Base-by-base conservation (phyloP, 2,797 vertebrate genomes). In the Rhabdophis nuchalis region DNA sequence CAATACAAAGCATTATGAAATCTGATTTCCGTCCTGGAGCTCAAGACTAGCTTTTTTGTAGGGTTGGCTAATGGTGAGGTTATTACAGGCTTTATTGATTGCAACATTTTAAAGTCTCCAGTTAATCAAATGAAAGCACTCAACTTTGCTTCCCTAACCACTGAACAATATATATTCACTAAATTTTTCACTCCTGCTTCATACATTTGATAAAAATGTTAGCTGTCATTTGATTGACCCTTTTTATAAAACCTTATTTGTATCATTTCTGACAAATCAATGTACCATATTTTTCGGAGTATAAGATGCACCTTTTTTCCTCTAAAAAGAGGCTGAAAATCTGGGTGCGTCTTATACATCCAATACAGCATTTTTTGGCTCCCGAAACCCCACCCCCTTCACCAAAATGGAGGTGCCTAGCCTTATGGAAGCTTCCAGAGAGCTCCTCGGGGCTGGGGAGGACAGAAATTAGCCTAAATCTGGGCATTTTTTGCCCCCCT, bases 201-300 rank as follows among this genome's bases (percentile, higher is more conserved):
- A 9, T 1, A 89, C 6, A 16, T 32, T 20, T 53, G 13, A 1
- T 77, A 93, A 93, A 53, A 95, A 6, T 61, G 89, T 46, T 14
- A 1, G 11, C 89, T 53, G 88, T 85, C 52, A 93, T 93, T n/a
- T 25, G 32, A 27, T 41, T 64, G 27, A 68, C 9, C 41, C 52
- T 85, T 91, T 89, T 36, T 58, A 90, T 61, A 54, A n/a, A 46
- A 9, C 1, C 46, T 60, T 89, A 32, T 91, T 86, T 2, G 9
- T 27, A 85, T 32, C 87, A 46, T 50, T 82, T 53, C 86, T 89
- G 94, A 93, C 93, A 57, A 88, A 95, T 92, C 91, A 60, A 90
- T 82, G 2, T n/a, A n/a, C n/a, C n/a, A n/a, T n/a, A n/a, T n/a
- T n/a, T n/a, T n/a, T n/a, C n/a, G n/a, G n/a, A n/a, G n/a, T n/a